Evolutionary conservation across 2,797 vertebrate species (phyloP).

Genomic region (Ptychobarbus kaznakovi): DNA sequence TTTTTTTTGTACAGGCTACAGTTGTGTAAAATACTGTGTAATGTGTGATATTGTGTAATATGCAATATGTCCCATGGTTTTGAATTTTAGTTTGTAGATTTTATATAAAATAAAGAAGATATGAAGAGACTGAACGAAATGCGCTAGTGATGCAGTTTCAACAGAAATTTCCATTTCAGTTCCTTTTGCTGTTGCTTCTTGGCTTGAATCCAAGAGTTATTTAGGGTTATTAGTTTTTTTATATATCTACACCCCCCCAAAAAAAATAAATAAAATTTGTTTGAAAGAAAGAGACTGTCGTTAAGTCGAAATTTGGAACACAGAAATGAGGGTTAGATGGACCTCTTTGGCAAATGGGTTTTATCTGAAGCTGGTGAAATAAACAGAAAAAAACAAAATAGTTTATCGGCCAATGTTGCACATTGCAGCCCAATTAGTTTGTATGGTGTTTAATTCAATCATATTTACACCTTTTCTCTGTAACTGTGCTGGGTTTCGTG

Average conservation of each 20-base stretch:
- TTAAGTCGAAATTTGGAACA: neutral
- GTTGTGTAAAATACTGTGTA: neutral
- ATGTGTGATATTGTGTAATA: neutral
- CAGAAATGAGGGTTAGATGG: neutral
- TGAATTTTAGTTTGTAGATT: neutral
- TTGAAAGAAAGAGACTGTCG: neutral
- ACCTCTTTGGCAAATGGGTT: neutral
- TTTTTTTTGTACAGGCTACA: neutral
- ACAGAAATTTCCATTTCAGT: neutral
- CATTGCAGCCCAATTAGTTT: neutral
- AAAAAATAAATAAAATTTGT: neutral
- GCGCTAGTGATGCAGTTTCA: neutral
- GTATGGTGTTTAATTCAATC: neutral
- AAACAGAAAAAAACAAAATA: neutral
- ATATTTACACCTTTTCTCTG: neutral
- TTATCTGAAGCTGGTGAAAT: neutral
- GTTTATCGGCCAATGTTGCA: neutral
- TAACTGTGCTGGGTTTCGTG: neutral
- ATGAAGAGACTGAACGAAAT: neutral
- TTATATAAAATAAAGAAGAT: neutral
- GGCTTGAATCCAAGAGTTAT: neutral
- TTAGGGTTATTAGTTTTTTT: neutral
- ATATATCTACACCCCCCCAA: neutral
- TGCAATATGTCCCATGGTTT: neutral
- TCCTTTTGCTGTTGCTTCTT: neutral